These are phyloP conservation scores for Cantharis flavilabris DNA, from an alignment of 2,888 invertebrate genomes.

Conservation along the genomic window DNA sequence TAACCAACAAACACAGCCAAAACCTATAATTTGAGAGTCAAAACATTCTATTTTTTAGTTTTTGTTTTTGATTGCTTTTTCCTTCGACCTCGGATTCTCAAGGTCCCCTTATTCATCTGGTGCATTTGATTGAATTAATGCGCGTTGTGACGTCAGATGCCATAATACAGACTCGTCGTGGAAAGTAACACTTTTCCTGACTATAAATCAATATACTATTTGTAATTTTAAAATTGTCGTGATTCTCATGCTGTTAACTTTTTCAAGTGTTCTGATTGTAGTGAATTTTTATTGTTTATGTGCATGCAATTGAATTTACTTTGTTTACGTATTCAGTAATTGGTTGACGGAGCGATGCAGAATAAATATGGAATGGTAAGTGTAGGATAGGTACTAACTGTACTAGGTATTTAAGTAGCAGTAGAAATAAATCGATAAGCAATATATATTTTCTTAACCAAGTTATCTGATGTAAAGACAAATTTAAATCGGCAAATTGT, in stretches of 20 bases:
- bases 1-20: neutral
- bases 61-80: neutral
- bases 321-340: neutral
- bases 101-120: too few species aligned
- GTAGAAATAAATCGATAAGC: neutral
- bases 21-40: neutral
- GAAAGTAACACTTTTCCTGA: too few species aligned
- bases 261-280: neutral
- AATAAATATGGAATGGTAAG: neutral
- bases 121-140: too few species aligned
- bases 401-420: neutral
- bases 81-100: neutral
- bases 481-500: constrained; percentile 6
- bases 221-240: neutral
- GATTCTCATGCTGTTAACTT: neutral
- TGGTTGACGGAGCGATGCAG: neutral
- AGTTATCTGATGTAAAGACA: neutral
- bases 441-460: neutral
- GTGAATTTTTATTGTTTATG: neutral
- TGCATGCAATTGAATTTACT: neutral
- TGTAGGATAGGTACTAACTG: too few species aligned
- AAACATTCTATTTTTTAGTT: neutral
- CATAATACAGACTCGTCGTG: too few species aligned
- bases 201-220: too few species aligned
- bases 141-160: too few species aligned